Conservation (phyloP, 2,113 vertebrate genomes). For the Amia ocellicauda region DNA sequence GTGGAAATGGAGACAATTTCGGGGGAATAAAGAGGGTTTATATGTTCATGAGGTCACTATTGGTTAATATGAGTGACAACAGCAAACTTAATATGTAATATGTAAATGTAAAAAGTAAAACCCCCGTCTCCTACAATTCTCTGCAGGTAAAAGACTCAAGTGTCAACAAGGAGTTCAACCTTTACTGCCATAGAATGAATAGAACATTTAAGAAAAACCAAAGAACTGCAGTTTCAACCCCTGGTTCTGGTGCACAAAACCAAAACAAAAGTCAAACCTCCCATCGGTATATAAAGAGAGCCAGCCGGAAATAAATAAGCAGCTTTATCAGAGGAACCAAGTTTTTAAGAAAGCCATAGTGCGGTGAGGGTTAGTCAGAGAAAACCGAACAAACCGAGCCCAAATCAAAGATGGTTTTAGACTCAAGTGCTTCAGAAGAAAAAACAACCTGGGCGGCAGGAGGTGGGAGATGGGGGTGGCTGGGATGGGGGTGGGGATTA, state of each 20-base stretch:
- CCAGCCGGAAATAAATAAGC: slow-evolving; percentile 31
- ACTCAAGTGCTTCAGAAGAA: slow-evolving; percentile 56
- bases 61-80: too few relatives aligned
- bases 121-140: too few relatives aligned
- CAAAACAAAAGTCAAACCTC: slow-evolving; percentile 5
- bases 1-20: too few relatives aligned
- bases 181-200: too few relatives aligned
- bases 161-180: too few relatives aligned
- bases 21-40: too few relatives aligned
- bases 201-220: too few relatives aligned
- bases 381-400: slow-evolving; percentile 32
- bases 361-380: slow-evolving; percentile 71
- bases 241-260: slow-evolving; percentile 29
- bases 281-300: slow-evolving; percentile 24
- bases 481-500: slow-evolving; percentile 21
- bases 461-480: slow-evolving; percentile 23
- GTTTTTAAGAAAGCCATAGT: slow-evolving; percentile 29
- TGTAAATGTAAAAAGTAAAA: too few relatives aligned
- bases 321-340: slow-evolving; percentile 19
- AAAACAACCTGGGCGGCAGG: slow-evolving; percentile 48
- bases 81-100: too few relatives aligned
- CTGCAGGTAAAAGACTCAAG: too few relatives aligned
- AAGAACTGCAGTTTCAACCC: slow-evolving; percentile 46
- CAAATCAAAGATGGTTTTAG: slow-evolving; percentile 40
- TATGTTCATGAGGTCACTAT: too few relatives aligned